Percentiles rank a stretch among this genome's conserved stretches.
These are phyloP conservation scores for Spheniscus mendiculus DNA, from an alignment of 2,113 vertebrate species.

Conservation along the genomic window DNA sequence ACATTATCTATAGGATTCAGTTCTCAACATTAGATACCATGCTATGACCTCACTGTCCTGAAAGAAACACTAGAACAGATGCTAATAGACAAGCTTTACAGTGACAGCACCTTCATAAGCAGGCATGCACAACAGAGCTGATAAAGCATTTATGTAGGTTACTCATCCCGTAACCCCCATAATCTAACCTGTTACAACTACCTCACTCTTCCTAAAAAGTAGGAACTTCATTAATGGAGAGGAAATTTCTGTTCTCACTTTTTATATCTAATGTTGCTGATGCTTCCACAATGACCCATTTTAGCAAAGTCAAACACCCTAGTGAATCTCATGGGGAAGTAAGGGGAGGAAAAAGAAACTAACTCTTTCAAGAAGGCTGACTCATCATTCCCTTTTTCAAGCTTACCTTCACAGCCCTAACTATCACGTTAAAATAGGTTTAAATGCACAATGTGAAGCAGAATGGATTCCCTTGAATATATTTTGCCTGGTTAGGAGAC, in stretches of 20 bases:
- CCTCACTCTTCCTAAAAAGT: neutral
- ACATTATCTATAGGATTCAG: neutral
- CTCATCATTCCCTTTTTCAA: neutral
- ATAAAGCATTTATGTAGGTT: neutral
- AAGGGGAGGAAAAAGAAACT: neutral
- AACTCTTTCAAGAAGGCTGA: neutral
- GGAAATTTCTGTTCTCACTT: neutral
- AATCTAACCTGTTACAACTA: neutral
- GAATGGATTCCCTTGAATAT: neutral
- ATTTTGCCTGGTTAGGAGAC: neutral
- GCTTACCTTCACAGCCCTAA: neutral
- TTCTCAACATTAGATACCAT: neutral
- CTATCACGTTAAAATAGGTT: neutral
- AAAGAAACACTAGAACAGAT: neutral
- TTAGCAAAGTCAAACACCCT: neutral
- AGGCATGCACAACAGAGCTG: neutral
- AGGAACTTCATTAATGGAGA: neutral
- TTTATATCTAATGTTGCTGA: neutral
- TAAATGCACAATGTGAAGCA: neutral
- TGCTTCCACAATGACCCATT: neutral
- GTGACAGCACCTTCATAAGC: neutral
- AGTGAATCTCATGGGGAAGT: neutral
- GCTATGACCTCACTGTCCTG: neutral
- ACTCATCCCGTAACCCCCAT: neutral
- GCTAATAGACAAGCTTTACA: neutral